Evolutionary conservation across 2,113 vertebrate genomes (phyloP).

Genomic region (Gracilinanus agilis): DNA sequence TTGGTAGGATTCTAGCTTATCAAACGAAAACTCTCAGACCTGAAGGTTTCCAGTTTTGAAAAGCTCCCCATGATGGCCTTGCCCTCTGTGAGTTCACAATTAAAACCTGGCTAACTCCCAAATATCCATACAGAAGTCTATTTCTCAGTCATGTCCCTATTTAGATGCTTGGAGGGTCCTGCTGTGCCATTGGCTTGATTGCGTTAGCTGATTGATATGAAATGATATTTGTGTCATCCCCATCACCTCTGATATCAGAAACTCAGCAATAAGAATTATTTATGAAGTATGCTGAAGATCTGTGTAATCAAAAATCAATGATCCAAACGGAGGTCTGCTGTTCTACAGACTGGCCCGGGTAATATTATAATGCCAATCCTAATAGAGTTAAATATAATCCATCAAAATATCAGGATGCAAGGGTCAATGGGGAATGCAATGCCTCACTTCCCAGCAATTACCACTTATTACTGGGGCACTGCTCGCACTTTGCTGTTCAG

Average conservation of each 20-base stretch:
- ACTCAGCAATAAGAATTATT: constrained; percentile 65
- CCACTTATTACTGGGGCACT: constrained; percentile 93
- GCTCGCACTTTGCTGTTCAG: constrained; percentile 87
- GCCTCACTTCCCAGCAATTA: constrained; percentile 96
- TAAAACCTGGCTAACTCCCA: neutral
- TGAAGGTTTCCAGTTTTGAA: neutral
- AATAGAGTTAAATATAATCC: constrained; percentile 96
- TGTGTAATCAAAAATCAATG: constrained; percentile 97
- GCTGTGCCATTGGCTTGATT: neutral
- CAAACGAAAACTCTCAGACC: neutral
- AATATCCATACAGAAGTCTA: neutral
- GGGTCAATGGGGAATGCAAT: constrained; percentile 91
- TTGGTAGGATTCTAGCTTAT: neutral
- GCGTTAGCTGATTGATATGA: constrained; percentile 48
- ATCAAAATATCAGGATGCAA: constrained; percentile 92
- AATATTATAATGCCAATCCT: constrained; percentile 98
- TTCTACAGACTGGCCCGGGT: constrained; percentile 86
- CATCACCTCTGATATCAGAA: constrained; percentile 66
- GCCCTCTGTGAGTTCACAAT: neutral
- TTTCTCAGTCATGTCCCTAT: neutral
- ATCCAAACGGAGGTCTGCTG: constrained; percentile 79
- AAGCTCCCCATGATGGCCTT: neutral
- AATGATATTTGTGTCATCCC: constrained; percentile 36
- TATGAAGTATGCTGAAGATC: constrained; percentile 62
- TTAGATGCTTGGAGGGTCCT: neutral